These are phyloP conservation scores for Scaptomyza graminum DNA, from an alignment of 1,140 invertebrate genomes.

Conservation along the genomic window DNA sequence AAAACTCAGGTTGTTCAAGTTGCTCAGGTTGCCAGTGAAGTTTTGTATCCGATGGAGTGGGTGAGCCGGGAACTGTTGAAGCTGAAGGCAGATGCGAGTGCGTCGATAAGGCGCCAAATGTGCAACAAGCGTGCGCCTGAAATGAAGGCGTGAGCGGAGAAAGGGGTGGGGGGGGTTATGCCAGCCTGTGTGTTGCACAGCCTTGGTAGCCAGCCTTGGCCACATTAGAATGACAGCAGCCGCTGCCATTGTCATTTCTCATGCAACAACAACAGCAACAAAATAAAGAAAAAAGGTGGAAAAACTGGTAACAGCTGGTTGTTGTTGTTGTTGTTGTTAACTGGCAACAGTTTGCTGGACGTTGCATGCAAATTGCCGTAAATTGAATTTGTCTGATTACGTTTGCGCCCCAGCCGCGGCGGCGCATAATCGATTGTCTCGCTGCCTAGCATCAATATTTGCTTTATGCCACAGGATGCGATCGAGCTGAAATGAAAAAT, in stretches of 20 bases:
- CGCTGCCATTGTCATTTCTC: conserved; percentile 76
- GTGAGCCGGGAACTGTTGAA: conserved; percentile 33
- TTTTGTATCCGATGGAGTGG: conserved; percentile 32
- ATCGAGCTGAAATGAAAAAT: conserved; percentile 66
- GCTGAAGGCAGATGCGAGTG: conserved; percentile 58
- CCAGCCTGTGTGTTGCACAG: conserved; percentile 42
- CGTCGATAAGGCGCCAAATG: conserved; percentile 77
- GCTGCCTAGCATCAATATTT: conserved; percentile 66
- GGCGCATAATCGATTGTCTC: conserved; percentile 72
- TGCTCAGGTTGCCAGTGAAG: conserved; percentile 26
- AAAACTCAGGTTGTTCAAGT: conserved; percentile 37
- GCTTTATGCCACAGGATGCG: conserved; percentile 54
- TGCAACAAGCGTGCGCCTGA: conserved; percentile 68
- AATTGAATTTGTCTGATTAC: conserved; percentile 82
- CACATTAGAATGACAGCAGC: conserved; percentile 77
- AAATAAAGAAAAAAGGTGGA: not conserved
- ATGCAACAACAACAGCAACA: conserved; percentile 33
- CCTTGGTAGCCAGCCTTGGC: conserved; percentile 62
- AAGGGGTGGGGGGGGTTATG: conserved; percentile 1
- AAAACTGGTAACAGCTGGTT: conserved; percentile 13
- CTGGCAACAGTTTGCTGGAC: conserved; percentile 16
- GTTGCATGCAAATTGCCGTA: conserved; percentile 79
- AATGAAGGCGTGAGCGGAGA: not conserved
- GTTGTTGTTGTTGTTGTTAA: not conserved
- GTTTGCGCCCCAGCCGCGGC: conserved; percentile 54